phyloP scores from a whole-genome alignment of 1,140 invertebrate genomes.

The Venustaconcha ellipsiformis region DNA sequence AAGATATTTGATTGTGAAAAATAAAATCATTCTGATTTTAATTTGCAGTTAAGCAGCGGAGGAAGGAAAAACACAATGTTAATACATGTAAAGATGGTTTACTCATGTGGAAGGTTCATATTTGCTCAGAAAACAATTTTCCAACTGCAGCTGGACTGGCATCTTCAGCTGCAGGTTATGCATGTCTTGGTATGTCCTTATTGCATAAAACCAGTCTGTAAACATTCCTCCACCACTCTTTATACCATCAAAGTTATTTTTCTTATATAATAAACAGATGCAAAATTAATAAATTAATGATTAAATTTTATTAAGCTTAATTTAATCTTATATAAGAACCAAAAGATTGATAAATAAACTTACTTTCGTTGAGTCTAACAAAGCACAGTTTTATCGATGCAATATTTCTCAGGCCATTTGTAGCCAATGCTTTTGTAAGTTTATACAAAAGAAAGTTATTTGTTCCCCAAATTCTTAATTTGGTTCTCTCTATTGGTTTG shows the following conservation, averaged over 20 bases:
- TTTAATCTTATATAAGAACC: too few species aligned
- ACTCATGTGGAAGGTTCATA: conserved; percentile 75
- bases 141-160: conserved; percentile 98
- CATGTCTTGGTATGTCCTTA: conserved; percentile 70
- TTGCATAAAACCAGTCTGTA: background rate
- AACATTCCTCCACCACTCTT: background rate
- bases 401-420: too few species aligned
- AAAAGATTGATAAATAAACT: too few species aligned
- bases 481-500: too few species aligned
- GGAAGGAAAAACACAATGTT: conserved; percentile 28
- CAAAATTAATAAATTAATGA: too few species aligned
- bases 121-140: conserved; percentile 98
- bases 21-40: conserved; percentile 18
- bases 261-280: too few species aligned
- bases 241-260: background rate
- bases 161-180: conserved; percentile 98
- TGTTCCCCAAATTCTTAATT: too few species aligned
- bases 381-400: too few species aligned
- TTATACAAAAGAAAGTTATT: too few species aligned
- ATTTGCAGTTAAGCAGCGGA: conserved; percentile 55
- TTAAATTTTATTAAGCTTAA: too few species aligned
- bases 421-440: too few species aligned
- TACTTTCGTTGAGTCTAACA: too few species aligned
- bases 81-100: conserved; percentile 15
- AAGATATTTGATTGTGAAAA: background rate